phyloP scores from a whole-genome alignment of 2,113 vertebrate genomes.

The Puma concolor region DNA sequence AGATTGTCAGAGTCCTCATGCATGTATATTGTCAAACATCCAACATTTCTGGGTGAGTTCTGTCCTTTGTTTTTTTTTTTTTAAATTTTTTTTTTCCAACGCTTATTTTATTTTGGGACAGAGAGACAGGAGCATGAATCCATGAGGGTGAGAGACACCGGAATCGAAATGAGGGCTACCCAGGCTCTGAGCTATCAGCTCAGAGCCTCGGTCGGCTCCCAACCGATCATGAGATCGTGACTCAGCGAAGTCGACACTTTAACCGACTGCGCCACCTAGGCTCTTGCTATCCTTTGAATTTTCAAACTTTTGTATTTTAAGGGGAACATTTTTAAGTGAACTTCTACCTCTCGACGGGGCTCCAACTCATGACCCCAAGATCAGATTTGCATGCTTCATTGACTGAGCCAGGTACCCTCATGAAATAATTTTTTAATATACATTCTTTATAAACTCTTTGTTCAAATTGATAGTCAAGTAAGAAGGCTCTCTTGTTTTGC shows the following conservation, averaged over 20 bases:
- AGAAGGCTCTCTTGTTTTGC: not conserved
- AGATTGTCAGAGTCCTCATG: slow-evolving; percentile 95
- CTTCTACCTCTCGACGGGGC: not conserved
- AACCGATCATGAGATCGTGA: too few species aligned
- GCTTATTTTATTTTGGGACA: too few species aligned
- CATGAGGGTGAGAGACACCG: too few species aligned
- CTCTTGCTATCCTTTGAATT: too few species aligned
- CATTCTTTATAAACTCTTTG: slow-evolving; percentile 1
- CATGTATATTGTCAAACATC: slow-evolving; percentile 95
- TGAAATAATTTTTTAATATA: not conserved
- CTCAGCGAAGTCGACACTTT: too few species aligned
- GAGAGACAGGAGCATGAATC: too few species aligned
- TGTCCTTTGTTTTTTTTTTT: too few species aligned
- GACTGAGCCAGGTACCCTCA: not conserved
- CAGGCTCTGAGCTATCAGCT: too few species aligned
- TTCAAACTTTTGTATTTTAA: not conserved
- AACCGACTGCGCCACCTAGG: too few species aligned
- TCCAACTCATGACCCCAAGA: not conserved
- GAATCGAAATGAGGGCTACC: too few species aligned
- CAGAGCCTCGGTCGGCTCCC: too few species aligned
- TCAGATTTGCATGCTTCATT: not conserved
- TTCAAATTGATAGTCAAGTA: not conserved
- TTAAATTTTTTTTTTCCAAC: too few species aligned
- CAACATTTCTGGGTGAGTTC: slow-evolving; percentile 92
- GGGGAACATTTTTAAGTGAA: not conserved